A percentile compares a stretch with the other conserved stretches of the same genome.
Evolutionary conservation across 2,113 vertebrate genomes (phyloP).

Genomic region (Heptranchias perlo): DNA sequence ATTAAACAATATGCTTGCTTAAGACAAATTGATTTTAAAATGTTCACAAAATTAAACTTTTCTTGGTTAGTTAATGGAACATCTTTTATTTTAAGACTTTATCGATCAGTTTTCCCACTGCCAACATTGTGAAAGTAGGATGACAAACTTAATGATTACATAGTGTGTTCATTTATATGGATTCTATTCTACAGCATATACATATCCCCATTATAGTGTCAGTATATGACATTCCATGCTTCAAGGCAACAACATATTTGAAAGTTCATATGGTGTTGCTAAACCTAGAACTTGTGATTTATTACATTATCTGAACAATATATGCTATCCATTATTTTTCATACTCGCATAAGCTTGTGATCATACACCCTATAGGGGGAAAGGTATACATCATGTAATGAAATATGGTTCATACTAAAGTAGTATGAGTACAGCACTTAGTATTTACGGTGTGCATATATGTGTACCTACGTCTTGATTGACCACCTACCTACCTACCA

Average conservation of each 20-base stretch:
- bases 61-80: background rate
- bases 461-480: background rate
- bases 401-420: background rate
- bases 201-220: background rate
- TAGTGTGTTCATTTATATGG: background rate
- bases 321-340: background rate
- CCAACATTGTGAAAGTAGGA: too few species aligned
- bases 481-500: background rate
- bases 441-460: background rate
- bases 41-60: background rate
- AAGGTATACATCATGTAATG: background rate
- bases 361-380: background rate
- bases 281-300: background rate
- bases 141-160: conserved; percentile 4
- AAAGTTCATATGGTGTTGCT: background rate
- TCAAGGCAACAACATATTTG: background rate
- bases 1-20: background rate
- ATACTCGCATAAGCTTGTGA: background rate
- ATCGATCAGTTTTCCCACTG: too few species aligned
- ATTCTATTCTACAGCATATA: background rate
- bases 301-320: background rate
- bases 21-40: conserved; percentile 8
- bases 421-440: background rate
- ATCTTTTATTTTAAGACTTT: background rate
- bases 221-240: background rate